Evolutionary conservation across 23 tunicate species (phyloP).

Genomic region (Aplidium turbinatum): DNA sequence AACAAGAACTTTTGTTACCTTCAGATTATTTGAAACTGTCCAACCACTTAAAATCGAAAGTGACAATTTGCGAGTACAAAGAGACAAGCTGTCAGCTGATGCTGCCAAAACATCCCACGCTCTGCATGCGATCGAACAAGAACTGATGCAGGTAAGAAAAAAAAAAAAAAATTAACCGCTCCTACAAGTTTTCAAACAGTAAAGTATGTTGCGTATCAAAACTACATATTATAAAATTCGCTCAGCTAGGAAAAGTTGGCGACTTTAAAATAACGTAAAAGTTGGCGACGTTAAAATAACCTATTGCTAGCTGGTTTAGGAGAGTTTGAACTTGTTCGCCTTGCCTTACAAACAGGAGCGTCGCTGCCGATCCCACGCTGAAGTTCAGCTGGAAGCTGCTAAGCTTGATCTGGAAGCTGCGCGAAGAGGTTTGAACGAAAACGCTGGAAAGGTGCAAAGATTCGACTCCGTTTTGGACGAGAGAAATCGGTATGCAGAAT

Average conservation of each 20-base stretch:
- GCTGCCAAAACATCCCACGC: conserved; percentile 50
- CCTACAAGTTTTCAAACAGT: no score
- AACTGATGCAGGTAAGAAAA: conserved; percentile 73
- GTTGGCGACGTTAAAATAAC: no score
- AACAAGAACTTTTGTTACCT: background rate
- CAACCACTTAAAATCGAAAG: conserved; percentile 68
- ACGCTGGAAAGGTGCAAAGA: conserved; percentile 59
- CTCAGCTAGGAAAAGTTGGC: no score
- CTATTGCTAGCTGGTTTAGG: no score
- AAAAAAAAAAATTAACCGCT: no score
- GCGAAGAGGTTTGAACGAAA: conserved; percentile 42
- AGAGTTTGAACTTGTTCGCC: no score
- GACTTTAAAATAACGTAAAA: background rate
- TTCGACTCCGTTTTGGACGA: conserved; percentile 74
- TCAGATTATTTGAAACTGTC: conserved; percentile 63
- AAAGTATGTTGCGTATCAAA: no score
- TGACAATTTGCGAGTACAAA: conserved; percentile 56
- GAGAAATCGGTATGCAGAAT: conserved; percentile 53
- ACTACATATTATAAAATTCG: no score
- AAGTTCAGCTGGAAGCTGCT: conserved; percentile 31
- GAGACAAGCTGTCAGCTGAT: conserved; percentile 77
- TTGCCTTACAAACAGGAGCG: conserved; percentile 33
- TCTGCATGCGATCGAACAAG: conserved; percentile 56
- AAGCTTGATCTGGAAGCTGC: conserved; percentile 42
- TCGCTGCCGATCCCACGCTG: conserved; percentile 45